Evolutionary conservation across 2,888 invertebrate species (phyloP).

Genomic region (Azorinus chamasolen): DNA sequence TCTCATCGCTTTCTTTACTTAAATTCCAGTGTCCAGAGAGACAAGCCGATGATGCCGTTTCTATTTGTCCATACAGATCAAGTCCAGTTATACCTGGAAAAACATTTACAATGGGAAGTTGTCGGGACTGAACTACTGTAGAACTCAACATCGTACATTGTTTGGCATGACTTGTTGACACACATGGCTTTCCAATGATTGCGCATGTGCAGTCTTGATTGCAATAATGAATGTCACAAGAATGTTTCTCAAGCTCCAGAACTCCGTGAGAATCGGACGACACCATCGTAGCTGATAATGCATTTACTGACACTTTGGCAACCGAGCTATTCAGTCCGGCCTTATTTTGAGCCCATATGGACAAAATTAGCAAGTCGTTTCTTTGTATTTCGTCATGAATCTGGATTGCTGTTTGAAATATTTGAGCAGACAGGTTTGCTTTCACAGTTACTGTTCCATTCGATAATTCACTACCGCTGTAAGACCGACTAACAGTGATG

Average conservation of each 20-base stretch:
- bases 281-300: neutral
- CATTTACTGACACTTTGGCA: conserved; percentile 23
- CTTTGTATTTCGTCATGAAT: conserved; percentile 18
- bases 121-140: neutral
- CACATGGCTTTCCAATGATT: conserved; percentile 62
- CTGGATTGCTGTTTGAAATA: conserved; percentile 7
- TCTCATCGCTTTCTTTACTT: neutral
- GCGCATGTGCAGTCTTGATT: conserved; percentile 61
- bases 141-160: too few relatives aligned
- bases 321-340: conserved; percentile 51
- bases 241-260: conserved; percentile 47
- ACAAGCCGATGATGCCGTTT: conserved; percentile 37
- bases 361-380: conserved; percentile 41
- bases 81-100: too few relatives aligned
- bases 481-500: conserved; percentile 45
- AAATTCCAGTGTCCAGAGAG: conserved; percentile 24
- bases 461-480: conserved; percentile 56
- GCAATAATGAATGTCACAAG: conserved; percentile 59
- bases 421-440: neutral
- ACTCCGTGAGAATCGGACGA: neutral
- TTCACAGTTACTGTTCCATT: conserved; percentile 15
- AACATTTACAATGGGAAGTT: neutral
- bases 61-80: neutral
- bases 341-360: conserved; percentile 64
- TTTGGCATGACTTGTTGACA: neutral